These are phyloP conservation scores for Poicephalus gulielmi DNA, from an alignment of 2,113 vertebrate genomes.

Conservation along the genomic window DNA sequence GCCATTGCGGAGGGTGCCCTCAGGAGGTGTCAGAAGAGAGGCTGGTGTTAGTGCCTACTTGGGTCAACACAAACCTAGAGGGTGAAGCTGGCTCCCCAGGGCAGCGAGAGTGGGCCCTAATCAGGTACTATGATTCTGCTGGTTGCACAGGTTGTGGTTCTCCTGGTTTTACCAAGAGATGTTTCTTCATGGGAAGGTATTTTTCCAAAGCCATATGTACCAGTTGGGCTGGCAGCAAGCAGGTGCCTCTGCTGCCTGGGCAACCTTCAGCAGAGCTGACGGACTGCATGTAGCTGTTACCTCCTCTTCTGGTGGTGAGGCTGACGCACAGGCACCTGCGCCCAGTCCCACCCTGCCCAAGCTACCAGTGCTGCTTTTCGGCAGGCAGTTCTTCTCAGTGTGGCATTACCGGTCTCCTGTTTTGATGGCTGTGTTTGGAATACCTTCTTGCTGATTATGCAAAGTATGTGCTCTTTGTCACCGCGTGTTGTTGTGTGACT, in stretches of 20 bases:
- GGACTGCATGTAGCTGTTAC: neutral
- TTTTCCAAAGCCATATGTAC: neutral
- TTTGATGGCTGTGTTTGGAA: neutral
- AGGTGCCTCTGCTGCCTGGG: neutral
- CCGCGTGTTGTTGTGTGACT: neutral
- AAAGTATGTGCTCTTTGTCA: slow-evolving; percentile 16
- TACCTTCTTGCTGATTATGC: neutral
- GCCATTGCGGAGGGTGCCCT: neutral
- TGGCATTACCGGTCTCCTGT: neutral
- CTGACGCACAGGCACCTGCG: fast-evolving
- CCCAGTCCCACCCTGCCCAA: neutral
- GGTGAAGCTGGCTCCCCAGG: neutral
- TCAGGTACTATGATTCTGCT: neutral
- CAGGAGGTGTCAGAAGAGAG: neutral
- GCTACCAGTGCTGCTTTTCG: neutral
- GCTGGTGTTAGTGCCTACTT: neutral
- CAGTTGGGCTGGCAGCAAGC: neutral
- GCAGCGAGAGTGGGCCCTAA: fast-evolving
- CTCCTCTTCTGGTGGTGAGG: neutral
- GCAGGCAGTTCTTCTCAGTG: neutral
- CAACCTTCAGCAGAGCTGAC: neutral
- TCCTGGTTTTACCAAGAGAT: neutral
- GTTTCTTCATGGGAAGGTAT: neutral
- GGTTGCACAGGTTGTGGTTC: neutral
- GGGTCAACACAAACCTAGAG: neutral